phyloP scores from a whole-genome alignment of 2,888 invertebrate genomes.

The Barypeithes pellucidus region DNA sequence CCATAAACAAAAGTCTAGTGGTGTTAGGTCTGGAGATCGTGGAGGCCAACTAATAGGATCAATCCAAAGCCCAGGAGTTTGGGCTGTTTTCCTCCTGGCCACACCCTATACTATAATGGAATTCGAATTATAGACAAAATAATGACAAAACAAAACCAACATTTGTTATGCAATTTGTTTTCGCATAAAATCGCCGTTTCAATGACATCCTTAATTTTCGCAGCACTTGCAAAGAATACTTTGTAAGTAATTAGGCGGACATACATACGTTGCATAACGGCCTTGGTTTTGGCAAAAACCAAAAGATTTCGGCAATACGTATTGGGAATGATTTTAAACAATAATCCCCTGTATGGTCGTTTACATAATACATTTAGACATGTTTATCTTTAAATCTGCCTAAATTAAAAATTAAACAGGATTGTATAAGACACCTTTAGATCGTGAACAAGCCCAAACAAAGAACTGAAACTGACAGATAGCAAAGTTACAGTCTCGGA shows the following conservation, averaged over 20 bases:
- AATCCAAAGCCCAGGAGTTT: no score
- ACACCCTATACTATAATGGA: no score
- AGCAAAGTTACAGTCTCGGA: no score
- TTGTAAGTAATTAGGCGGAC: background rate
- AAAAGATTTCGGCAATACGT: slow-evolving; percentile 7
- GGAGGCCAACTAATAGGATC: no score
- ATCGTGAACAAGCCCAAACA: no score
- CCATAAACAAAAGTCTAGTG: no score
- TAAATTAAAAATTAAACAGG: background rate
- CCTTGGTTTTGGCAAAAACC: slow-evolving; percentile 17
- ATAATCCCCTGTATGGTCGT: background rate
- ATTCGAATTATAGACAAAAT: no score
- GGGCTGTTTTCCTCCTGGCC: no score
- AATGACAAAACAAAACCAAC: background rate
- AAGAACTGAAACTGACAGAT: no score
- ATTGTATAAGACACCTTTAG: background rate
- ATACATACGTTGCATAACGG: slow-evolving; percentile 6
- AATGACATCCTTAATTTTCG: slow-evolving; percentile 24
- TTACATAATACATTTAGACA: slow-evolving; percentile 9
- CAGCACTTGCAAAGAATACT: slow-evolving; percentile 7
- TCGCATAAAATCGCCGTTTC: slow-evolving; percentile 13
- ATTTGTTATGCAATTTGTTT: slow-evolving; percentile 7
- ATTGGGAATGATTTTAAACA: background rate
- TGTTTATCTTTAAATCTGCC: background rate
- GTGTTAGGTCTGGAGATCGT: no score